phyloP scores from a whole-genome alignment of 2,888 invertebrate species.

The Cephus rjabovi region DNA sequence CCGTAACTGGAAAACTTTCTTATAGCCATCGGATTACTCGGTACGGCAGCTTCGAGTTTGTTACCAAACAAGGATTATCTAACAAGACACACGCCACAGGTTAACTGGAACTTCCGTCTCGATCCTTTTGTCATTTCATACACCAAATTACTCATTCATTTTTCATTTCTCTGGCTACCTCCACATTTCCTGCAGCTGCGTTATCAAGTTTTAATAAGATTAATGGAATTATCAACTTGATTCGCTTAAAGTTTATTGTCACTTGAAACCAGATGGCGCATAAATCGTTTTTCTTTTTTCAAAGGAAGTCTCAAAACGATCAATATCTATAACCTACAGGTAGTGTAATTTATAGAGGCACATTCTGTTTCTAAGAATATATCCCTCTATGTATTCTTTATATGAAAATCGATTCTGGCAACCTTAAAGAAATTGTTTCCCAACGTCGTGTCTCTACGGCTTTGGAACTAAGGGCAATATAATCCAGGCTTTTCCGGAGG shows the following conservation, averaged over 20 bases:
- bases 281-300: background rate
- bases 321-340: background rate
- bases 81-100: background rate
- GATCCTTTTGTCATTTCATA: background rate
- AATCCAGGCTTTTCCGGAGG: background rate
- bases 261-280: background rate
- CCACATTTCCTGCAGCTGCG: background rate
- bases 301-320: background rate
- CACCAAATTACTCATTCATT: background rate
- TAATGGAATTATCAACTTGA: background rate
- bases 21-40: background rate
- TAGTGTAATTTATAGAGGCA: background rate
- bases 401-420: background rate
- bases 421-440: background rate
- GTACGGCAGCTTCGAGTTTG: background rate
- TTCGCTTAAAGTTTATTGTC: background rate
- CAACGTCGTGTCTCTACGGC: background rate
- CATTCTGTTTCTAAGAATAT: background rate
- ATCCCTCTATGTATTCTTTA: background rate
- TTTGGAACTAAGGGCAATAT: background rate
- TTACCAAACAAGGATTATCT: background rate
- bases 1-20: slow-evolving; percentile 2
- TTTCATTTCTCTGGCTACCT: background rate
- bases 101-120: background rate
- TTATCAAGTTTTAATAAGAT: background rate